phyloP scores from a whole-genome alignment of 64 coral and sea anemone species.

The Pocillopora verrucosa region DNA sequence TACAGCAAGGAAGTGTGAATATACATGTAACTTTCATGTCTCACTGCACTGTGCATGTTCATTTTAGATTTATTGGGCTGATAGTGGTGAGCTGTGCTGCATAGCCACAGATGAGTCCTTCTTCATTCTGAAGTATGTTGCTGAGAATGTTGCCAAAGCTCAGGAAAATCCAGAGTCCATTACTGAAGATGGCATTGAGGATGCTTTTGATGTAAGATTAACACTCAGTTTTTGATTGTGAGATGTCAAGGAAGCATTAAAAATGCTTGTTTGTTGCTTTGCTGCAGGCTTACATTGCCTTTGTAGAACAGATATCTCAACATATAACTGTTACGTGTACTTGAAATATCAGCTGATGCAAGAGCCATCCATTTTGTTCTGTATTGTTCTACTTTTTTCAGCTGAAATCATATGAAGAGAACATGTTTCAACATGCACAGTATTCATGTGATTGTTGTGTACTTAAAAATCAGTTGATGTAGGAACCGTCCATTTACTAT shows the following conservation, averaged over 20 bases:
- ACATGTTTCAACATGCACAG: no score
- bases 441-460: not conserved
- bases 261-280: no score
- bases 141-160: slow-evolving; percentile 87
- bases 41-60: not conserved
- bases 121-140: slow-evolving; percentile 88
- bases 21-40: not conserved
- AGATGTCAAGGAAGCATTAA: no score
- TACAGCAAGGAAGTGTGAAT: not conserved
- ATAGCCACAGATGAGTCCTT: slow-evolving; percentile 92
- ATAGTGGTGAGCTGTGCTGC: slow-evolving; percentile 96
- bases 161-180: slow-evolving; percentile 79
- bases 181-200: slow-evolving; percentile 94
- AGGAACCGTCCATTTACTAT: not conserved
- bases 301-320: no score
- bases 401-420: no score
- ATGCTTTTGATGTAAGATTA: slow-evolving; percentile 95
- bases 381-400: no score
- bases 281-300: no score
- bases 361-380: not conserved
- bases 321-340: not conserved
- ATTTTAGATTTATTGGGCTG: slow-evolving; percentile 89
- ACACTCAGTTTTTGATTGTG: not conserved
- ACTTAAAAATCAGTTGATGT: not conserved
- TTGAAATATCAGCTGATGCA: not conserved